Percentiles rank a stretch among this genome's conserved stretches.
Evolutionary conservation across 2,888 invertebrate species (phyloP).

Genomic region (Drosophila nigritarsus): DNA sequence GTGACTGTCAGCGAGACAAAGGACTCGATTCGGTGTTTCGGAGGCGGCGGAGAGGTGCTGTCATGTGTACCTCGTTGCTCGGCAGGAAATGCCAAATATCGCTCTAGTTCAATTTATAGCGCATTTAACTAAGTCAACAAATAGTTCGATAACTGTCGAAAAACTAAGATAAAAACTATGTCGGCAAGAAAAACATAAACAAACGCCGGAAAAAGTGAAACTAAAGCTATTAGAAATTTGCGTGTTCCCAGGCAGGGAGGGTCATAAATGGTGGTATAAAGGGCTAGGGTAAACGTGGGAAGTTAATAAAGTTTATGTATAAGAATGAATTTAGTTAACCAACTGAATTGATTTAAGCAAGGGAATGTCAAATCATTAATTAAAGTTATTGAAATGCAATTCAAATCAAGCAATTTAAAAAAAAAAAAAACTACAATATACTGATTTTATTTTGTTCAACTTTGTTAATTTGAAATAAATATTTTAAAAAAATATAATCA

Average conservation of each 20-base stretch:
- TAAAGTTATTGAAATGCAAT: not conserved
- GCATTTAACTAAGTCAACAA: conserved; percentile 69
- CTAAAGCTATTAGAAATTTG: conserved; percentile 51
- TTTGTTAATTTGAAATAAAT: not conserved
- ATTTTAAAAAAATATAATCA: too few species aligned
- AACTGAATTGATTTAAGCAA: conserved; percentile 10
- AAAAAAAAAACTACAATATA: not conserved
- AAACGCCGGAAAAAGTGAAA: conserved; percentile 32
- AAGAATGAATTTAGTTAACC: conserved; percentile 4
- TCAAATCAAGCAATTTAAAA: not conserved
- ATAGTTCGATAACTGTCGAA: conserved; percentile 58
- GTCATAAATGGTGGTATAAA: not conserved
- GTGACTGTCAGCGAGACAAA: conserved; percentile 53
- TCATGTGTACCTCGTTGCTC: conserved; percentile 29
- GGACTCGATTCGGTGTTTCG: not conserved
- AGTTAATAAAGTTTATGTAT: conserved; percentile 4
- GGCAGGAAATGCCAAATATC: conserved; percentile 36
- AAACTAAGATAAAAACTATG: conserved; percentile 48
- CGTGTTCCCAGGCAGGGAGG: conserved; percentile 41
- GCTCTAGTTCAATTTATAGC: conserved; percentile 70
- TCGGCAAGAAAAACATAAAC: conserved; percentile 30
- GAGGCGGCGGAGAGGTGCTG: not conserved
- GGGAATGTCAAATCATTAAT: not conserved
- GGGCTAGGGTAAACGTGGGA: not conserved
- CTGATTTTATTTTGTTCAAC: not conserved